phyloP scores from a whole-genome alignment of 2,113 vertebrate genomes.

The Pachycephala philippinensis region DNA sequence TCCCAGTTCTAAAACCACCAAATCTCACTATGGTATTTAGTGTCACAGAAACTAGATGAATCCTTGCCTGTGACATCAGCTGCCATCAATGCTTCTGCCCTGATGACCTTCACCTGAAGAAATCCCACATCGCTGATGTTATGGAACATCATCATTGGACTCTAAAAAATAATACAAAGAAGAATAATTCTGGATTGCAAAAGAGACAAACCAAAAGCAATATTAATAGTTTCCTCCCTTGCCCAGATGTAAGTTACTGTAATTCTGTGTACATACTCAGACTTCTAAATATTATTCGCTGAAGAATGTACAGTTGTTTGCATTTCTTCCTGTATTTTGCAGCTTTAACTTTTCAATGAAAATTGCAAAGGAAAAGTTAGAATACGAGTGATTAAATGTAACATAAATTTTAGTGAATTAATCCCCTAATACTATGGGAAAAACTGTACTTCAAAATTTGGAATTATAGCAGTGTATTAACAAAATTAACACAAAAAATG shows the following conservation, averaged over 20 bases:
- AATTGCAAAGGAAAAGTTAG: not conserved
- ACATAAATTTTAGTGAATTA: not conserved
- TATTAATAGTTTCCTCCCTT: not conserved
- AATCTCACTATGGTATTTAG: not conserved
- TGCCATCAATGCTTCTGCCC: conserved; percentile 95
- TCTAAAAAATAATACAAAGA: conserved; percentile 76
- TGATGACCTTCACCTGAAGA: conserved; percentile 97
- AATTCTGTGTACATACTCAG: not conserved
- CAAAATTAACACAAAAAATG: not conserved
- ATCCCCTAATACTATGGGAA: not conserved
- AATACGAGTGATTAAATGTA: not conserved
- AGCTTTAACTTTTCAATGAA: not conserved
- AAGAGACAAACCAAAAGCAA: not conserved
- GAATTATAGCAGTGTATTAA: not conserved
- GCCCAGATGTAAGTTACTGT: not conserved
- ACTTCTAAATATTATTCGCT: not conserved
- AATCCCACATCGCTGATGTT: conserved; percentile 95
- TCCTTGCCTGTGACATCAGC: conserved; percentile 95
- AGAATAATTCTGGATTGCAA: not conserved
- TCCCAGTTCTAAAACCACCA: not conserved
- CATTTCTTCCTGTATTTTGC: not conserved
- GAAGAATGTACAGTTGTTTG: not conserved
- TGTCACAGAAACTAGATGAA: not conserved
- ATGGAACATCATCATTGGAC: conserved; percentile 82
- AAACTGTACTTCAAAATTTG: not conserved